These are phyloP conservation scores for Smutsia temminckii DNA, from an alignment of 2,797 vertebrate species.

Conservation along the genomic window DNA sequence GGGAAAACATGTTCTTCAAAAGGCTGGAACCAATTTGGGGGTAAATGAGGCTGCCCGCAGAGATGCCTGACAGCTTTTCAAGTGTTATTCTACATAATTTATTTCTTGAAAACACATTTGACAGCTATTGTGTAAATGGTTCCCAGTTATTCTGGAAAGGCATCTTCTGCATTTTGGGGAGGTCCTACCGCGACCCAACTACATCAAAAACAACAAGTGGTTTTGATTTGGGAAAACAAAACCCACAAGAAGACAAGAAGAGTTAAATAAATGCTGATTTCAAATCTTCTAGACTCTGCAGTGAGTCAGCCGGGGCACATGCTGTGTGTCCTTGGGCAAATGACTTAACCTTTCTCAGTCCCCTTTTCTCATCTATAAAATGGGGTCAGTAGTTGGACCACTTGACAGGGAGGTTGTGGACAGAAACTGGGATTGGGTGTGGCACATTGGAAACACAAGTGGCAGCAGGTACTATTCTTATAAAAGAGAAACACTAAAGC, in stretches of 20 bases:
- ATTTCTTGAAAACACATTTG: background rate
- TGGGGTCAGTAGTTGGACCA: fast-evolving
- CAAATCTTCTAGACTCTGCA: background rate
- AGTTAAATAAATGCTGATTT: background rate
- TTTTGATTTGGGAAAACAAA: conserved; percentile 61
- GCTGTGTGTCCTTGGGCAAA: background rate
- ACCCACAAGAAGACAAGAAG: background rate
- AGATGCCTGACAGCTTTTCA: background rate
- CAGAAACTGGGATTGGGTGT: fast-evolving
- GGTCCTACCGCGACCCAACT: background rate
- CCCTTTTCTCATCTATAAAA: background rate
- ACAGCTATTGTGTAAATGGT: background rate
- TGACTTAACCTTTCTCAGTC: background rate
- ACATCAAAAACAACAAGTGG: conserved; percentile 25
- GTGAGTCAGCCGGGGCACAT: background rate
- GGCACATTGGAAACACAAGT: fast-evolving
- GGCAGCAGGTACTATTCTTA: fast-evolving
- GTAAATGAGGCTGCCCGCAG: background rate
- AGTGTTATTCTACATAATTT: conserved; percentile 31
- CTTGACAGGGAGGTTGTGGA: background rate
- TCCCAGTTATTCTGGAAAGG: conserved; percentile 28
- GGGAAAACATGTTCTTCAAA: background rate
- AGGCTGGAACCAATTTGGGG: conserved; percentile 57
- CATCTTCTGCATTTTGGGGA: background rate
- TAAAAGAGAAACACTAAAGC: background rate